Evolutionary conservation across 2,797 vertebrate species (phyloP).

Genomic region (Octomys mimax): DNA sequence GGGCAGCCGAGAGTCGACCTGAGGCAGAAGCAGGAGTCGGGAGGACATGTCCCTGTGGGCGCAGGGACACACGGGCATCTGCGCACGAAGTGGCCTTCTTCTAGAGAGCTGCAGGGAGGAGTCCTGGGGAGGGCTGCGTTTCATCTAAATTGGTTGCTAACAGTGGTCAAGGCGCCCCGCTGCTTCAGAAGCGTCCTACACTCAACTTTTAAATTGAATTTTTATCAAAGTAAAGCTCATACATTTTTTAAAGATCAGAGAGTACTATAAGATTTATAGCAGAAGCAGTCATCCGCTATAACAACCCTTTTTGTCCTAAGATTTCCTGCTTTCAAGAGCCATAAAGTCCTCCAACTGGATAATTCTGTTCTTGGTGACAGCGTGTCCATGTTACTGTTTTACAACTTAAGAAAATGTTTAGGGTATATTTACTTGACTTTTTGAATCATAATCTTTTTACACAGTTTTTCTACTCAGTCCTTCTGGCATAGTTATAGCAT

Average conservation of each 20-base stretch:
- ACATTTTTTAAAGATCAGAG: not conserved
- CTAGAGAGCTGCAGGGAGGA: not conserved
- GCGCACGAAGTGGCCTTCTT: not conserved
- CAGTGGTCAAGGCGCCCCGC: not conserved
- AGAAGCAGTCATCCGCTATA: not conserved
- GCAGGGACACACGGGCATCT: not conserved
- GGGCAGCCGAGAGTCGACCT: not conserved
- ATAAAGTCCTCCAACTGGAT: not conserved
- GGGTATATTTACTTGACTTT: not conserved
- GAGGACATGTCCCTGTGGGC: not conserved
- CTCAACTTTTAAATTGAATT: constrained; percentile 25
- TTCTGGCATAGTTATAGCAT: not conserved
- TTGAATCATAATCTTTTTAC: not conserved
- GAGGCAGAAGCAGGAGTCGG: not conserved
- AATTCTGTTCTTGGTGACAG: not conserved
- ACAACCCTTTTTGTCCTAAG: not conserved
- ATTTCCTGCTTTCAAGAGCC: not conserved
- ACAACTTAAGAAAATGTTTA: not conserved
- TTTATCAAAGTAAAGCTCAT: not conserved
- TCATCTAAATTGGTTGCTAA: not conserved
- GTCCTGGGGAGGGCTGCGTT: not conserved
- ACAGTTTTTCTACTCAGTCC: not conserved
- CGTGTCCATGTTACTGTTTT: not conserved
- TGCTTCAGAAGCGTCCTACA: not conserved
- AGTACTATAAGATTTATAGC: not conserved